Conservation (phyloP, 2,113 vertebrate genomes). For the Psilopsiagon aurifrons region DNA sequence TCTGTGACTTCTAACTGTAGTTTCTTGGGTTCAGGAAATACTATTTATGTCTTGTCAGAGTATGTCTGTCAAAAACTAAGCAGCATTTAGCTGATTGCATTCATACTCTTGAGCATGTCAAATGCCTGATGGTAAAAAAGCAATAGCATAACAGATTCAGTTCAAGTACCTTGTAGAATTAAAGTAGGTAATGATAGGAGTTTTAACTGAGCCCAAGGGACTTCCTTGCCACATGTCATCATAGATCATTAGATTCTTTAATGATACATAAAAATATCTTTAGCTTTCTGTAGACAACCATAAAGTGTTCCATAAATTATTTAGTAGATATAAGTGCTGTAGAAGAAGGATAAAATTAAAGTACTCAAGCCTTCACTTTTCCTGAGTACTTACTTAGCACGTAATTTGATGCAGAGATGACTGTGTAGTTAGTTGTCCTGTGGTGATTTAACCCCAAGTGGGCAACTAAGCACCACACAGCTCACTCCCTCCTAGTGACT, state of each 20-base stretch:
- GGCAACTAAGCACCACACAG: neutral
- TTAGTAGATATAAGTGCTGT: slow-evolving; percentile 1
- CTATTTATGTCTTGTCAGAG: neutral
- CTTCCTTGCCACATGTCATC: neutral
- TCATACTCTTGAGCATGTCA: neutral
- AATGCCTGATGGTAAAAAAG: neutral
- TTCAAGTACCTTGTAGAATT: neutral
- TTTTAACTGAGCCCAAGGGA: neutral
- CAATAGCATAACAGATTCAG: neutral
- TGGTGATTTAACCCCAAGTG: neutral
- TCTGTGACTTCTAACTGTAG: neutral
- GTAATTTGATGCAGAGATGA: neutral
- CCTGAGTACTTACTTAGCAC: neutral
- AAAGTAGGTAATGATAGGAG: neutral
- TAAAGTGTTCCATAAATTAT: neutral
- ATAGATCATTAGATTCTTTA: neutral
- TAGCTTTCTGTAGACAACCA: neutral
- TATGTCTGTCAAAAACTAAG: neutral
- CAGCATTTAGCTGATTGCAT: neutral
- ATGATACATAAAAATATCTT: neutral
- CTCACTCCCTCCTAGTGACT: neutral
- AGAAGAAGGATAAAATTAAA: neutral
- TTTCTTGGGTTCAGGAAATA: neutral
- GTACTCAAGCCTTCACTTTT: neutral
- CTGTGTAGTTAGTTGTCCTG: neutral